A percentile compares a stretch with the other conserved stretches of the same genome.
Conservation (phyloP, 2,888 invertebrate genomes). For the Tetragonula carbonaria region DNA sequence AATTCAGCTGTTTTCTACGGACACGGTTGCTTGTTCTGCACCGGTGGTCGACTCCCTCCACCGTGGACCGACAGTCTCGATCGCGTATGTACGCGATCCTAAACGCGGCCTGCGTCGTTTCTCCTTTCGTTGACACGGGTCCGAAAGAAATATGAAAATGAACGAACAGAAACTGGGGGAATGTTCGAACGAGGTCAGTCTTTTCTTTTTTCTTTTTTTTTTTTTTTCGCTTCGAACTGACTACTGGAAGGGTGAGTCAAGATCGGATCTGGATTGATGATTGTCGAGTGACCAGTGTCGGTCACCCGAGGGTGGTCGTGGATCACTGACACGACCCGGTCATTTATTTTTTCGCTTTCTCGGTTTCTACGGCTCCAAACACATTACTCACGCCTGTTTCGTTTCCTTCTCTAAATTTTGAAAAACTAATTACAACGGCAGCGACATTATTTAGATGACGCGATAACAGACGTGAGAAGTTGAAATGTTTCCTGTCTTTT, state of each 20-base stretch:
- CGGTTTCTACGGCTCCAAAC: not conserved
- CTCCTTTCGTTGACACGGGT: conserved; percentile 34
- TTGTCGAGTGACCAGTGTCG: not conserved
- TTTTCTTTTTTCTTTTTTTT: not conserved
- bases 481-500: too few relatives aligned
- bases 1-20: conserved; percentile 65
- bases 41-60: conserved; percentile 62
- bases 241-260: conserved; percentile 3
- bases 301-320: not conserved
- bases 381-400: too few relatives aligned
- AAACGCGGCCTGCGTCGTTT: not conserved
- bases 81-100: not conserved
- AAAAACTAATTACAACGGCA: too few relatives aligned
- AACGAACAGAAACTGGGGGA: not conserved
- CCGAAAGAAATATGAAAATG: conserved; percentile 38
- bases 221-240: not conserved
- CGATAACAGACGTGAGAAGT: too few relatives aligned
- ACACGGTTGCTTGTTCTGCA: conserved; percentile 52
- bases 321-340: not conserved
- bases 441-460: too few relatives aligned
- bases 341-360: not conserved
- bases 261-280: conserved; percentile 11
- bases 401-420: too few relatives aligned
- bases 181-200: conserved; percentile 12
- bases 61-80: not conserved